A percentile compares a stretch with the other conserved stretches of the same genome.
Evolutionary conservation across 2,888 invertebrate species (phyloP).

Genomic region (Ceraclea dissimilis): DNA sequence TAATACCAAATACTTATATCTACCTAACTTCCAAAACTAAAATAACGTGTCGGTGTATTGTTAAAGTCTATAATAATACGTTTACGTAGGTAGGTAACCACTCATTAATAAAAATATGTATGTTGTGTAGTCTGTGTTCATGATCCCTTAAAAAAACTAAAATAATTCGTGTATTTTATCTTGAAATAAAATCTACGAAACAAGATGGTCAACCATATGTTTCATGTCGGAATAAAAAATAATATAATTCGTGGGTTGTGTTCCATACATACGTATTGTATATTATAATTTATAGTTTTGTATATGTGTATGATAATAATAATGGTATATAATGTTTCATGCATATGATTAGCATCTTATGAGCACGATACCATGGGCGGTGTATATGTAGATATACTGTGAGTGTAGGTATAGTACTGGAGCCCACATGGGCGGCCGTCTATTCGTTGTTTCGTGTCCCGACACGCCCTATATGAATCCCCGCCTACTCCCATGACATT

Average conservation of each 20-base stretch:
- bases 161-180: conserved; percentile 6
- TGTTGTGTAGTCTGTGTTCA: neutral
- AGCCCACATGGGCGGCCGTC: conserved; percentile 7
- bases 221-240: conserved; percentile 14
- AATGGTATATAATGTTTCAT: conserved; percentile 16
- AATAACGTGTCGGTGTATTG: too few species aligned
- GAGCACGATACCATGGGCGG: conserved; percentile 17
- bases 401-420: neutral
- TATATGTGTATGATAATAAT: conserved; percentile 10
- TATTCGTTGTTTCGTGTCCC: conserved; percentile 17
- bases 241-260: conserved; percentile 3
- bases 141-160: neutral
- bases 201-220: conserved; percentile 12
- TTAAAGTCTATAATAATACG: too few species aligned
- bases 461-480: conserved; percentile 19
- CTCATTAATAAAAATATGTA: too few species aligned
- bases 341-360: conserved; percentile 22
- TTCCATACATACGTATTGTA: neutral
- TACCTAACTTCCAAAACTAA: neutral
- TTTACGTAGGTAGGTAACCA: too few species aligned
- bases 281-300: neutral
- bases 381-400: too few species aligned
- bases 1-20: neutral
- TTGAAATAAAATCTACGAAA: neutral
- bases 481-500: conserved; percentile 20